A percentile compares a stretch with the other conserved stretches of the same genome.
phyloP scores from a whole-genome alignment of 2,797 vertebrate genomes.

The Thripadectes ignobilis region DNA sequence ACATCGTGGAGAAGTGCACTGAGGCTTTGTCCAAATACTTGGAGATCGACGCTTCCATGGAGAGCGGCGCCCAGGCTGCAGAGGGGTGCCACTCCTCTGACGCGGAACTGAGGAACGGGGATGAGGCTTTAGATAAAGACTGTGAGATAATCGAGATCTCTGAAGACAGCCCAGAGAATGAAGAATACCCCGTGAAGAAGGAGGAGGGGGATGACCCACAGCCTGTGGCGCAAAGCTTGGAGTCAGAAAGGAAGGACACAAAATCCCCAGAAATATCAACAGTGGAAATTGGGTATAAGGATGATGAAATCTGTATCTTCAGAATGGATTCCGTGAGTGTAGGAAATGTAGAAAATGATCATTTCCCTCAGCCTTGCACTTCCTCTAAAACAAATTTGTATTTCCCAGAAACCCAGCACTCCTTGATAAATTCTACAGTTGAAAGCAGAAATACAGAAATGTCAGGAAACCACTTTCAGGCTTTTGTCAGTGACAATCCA shows the following conservation, averaged over 20 bases:
- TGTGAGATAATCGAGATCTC: conserved; percentile 83
- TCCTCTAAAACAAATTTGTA: conserved; percentile 79
- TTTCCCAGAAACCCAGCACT: conserved; percentile 81
- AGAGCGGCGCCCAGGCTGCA: conserved; percentile 24
- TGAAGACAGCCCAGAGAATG: conserved; percentile 71
- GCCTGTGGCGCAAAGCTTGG: conserved; percentile 29
- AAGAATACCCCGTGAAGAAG: conserved; percentile 71
- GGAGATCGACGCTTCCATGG: conserved; percentile 75
- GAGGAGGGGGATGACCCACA: conserved; percentile 52
- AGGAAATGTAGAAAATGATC: conserved; percentile 56
- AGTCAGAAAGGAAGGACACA: conserved; percentile 62
- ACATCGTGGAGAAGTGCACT: conserved; percentile 95
- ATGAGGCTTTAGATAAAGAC: conserved; percentile 71
- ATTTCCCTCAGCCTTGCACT: conserved; percentile 79
- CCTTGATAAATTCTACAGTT: conserved; percentile 81
- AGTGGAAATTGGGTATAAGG: conserved; percentile 76
- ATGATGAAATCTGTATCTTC: conserved; percentile 81
- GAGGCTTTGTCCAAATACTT: conserved; percentile 80
- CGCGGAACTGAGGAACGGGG: conserved; percentile 53
- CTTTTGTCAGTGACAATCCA: conserved; percentile 65
- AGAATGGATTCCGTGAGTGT: conserved; percentile 75
- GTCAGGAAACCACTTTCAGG: conserved; percentile 66
- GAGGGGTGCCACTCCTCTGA: conserved; percentile 74
- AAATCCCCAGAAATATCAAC: conserved; percentile 74
- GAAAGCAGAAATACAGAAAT: conserved; percentile 77